Conservation (phyloP, 2,797 vertebrate genomes). For the Psittacula echo region DNA sequence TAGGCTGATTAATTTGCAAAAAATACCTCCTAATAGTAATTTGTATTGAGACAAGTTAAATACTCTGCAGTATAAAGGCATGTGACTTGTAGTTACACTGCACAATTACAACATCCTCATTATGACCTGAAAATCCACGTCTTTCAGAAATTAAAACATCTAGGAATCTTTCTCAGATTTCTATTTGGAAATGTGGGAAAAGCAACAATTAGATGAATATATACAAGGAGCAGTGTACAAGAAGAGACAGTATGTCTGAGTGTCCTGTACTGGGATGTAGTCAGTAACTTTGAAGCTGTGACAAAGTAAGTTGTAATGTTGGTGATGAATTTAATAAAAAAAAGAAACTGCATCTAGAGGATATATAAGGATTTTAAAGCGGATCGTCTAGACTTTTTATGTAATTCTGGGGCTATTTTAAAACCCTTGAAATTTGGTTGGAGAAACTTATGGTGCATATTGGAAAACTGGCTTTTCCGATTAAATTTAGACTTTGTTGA, state of each 20-base stretch:
- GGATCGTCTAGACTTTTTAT: background rate
- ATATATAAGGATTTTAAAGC: background rate
- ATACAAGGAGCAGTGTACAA: background rate
- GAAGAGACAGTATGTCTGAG: background rate
- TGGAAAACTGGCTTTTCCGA: background rate
- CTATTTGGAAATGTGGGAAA: background rate
- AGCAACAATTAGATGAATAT: background rate
- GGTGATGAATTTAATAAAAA: background rate
- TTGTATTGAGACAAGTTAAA: background rate
- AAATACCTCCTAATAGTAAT: background rate
- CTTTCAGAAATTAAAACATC: background rate
- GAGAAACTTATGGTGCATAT: background rate
- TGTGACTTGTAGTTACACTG: background rate
- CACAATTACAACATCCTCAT: background rate
- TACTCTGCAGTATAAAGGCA: background rate
- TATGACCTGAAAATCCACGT: background rate
- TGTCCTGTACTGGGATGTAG: background rate
- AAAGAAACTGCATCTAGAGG: background rate
- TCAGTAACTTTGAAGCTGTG: background rate
- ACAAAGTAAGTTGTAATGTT: background rate
- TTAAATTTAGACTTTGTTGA: background rate
- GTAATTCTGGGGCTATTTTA: background rate
- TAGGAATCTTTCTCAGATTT: background rate
- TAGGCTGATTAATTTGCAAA: background rate
- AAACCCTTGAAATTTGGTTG: background rate